Percentiles rank a stretch among this genome's conserved stretches.
Conservation (phyloP, 2,113 vertebrate species). For the Oncorhynchus nerka region DNA sequence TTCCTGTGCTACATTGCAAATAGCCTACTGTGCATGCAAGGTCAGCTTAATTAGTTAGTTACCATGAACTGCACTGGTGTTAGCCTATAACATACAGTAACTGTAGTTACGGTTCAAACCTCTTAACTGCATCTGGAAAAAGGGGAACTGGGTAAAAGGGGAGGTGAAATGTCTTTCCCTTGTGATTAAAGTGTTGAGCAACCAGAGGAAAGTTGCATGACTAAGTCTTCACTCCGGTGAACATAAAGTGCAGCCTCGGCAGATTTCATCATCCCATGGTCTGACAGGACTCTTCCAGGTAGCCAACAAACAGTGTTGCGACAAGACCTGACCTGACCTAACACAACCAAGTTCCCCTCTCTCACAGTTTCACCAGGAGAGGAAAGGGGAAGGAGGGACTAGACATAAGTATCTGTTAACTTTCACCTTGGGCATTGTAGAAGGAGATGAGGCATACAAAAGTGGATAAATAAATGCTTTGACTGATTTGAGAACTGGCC, state of each 20-base stretch:
- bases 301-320: constrained; percentile 58
- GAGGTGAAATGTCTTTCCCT: constrained; percentile 53
- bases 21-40: too few species aligned
- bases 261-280: constrained; percentile 48
- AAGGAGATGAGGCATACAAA: neutral
- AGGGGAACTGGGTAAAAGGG: constrained; percentile 49
- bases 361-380: constrained; percentile 74
- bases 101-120: neutral
- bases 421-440: constrained; percentile 65
- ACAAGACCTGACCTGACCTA: constrained; percentile 61
- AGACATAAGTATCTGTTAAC: constrained; percentile 60
- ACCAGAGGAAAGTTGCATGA: constrained; percentile 43
- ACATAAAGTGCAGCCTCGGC: constrained; percentile 48
- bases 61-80: neutral
- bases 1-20: too few species aligned
- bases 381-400: constrained; percentile 82
- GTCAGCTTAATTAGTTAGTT: neutral
- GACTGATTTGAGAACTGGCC: neutral
- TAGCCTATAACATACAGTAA: neutral
- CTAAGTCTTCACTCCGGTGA: constrained; percentile 32
- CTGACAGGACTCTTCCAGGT: constrained; percentile 47
- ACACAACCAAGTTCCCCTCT: constrained; percentile 77
- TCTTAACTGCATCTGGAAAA: constrained; percentile 50
- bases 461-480: neutral
- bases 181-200: constrained; percentile 54